Conservation (phyloP, 2,888 invertebrate genomes). For the Antheraea yamamai region DNA sequence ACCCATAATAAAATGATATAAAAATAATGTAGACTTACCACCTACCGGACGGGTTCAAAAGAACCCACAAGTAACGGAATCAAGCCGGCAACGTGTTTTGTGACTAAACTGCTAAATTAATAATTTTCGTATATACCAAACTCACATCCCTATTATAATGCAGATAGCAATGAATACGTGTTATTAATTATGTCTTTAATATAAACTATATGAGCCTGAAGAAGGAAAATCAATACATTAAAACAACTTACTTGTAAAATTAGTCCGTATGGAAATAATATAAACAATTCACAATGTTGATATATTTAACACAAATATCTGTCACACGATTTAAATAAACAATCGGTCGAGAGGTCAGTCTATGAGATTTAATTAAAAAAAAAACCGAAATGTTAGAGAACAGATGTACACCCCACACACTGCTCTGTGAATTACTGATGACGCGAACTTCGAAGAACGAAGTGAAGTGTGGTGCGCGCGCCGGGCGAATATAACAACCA, state of each 20-base stretch:
- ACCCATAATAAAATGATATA: not conserved
- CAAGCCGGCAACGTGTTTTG: conserved; percentile 56
- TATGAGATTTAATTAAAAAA: conserved; percentile 39
- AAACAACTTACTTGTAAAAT: conserved; percentile 48
- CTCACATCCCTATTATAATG: not conserved
- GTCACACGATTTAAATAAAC: conserved; percentile 47
- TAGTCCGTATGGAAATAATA: conserved; percentile 44
- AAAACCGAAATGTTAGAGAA: conserved; percentile 28
- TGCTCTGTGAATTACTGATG: conserved; percentile 56
- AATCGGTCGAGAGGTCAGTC: conserved; percentile 39
- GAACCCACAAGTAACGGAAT: conserved; percentile 69
- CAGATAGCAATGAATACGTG: not conserved
- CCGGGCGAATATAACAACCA: conserved; percentile 38
- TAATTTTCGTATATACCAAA: not conserved
- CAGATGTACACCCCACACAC: conserved; percentile 43
- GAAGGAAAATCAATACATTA: conserved; percentile 49
- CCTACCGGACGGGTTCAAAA: conserved; percentile 64
- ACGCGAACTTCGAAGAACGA: conserved; percentile 37
- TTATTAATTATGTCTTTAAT: conserved; percentile 10
- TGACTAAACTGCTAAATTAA: conserved; percentile 28
- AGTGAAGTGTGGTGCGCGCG: conserved; percentile 42
- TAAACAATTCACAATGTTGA: conserved; percentile 38
- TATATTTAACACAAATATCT: conserved; percentile 45
- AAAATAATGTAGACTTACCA: conserved; percentile 41
- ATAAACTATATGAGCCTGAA: not conserved